Evolutionary conservation across 1,140 invertebrate species (phyloP), one percentile per base, ranked within the genome.

Genomic region (Microplitis demolitor): DNA sequence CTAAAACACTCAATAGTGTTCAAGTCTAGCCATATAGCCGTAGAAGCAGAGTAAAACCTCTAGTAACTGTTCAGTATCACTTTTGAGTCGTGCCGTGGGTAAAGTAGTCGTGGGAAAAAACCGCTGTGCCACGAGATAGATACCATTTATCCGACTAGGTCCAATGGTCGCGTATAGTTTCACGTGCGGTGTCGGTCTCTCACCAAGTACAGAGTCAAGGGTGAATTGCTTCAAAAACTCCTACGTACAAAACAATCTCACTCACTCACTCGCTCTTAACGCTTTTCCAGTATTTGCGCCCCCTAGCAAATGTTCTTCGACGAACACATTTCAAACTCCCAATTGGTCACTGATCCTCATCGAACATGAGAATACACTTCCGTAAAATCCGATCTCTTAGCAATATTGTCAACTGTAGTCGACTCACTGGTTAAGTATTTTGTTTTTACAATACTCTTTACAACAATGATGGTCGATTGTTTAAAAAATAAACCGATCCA

Each of bases 321-420:
- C 76, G 69, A 77, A 39, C n/a, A 78, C 74, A 67, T 80, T 81
- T 78, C 74, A 67, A 82, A 83, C 76, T 83, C 76, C 75, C 73
- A 76, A 77, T 78, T 78, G 78, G 79, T 82, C 80, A 80, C 79
- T 80, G 83, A 82, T 83, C 77, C 77, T 75, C 72, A 76, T 77
- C 76, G 56, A 73, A 84, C 83, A 84, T 72, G 83, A 83, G 77
- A 82, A 84, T 82, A 84, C 82, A 84, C 83, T 84, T 79, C 82
- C 76, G 37, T 31, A 8, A 53, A 61, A 62, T 50, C 35, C 39
- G 16, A 71, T 56, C 35, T 33, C 8, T 33, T 33, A 54, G 53
- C n/a, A 16, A 54, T 13, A 4, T 54, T 54, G 53, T 14, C 53
- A 54, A 54, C n/a, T 54, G 53, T n/a, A 54, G 4, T 54, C 8